Base-by-base conservation (phyloP, 1,140 invertebrate genomes). In the Anastrepha ludens region DNA sequence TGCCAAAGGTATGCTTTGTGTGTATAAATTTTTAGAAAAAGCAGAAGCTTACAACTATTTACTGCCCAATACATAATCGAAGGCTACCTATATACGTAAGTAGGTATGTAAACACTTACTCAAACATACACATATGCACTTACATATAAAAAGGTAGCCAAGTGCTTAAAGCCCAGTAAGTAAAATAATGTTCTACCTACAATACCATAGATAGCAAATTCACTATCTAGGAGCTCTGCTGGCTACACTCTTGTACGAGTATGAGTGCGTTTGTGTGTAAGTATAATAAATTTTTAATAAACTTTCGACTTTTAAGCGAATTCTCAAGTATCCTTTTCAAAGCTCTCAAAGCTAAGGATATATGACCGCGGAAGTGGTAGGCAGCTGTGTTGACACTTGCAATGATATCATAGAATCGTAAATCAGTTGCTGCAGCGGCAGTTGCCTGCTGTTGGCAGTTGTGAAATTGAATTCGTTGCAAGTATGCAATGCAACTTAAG, bases 391-490 rank as follows among this genome's bases (percentile, higher is more conserved):
- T 81, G 74, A 81, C 74, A 81, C 74, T 81, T 81, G 74, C 74
- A 81, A 81, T 81, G 74, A 81, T 81, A 81, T 44, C 74, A 81
- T 81, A 81, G 74, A 81, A 81, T 81, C 74, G 74, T 81, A 81
- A 81, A 81, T 81, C 74, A 81, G 74, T 81, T 81, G 74, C 47
- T 81, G 74, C 74, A 55, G 74, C 47, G 47, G 44, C 47, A 2
- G 74, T 55, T 81, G 47, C 47, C 74, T 81, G 74, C 20, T 58
- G 74, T 55, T 81, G 74, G 74, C 74, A 81, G 74, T 55, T 81
- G 74, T 47, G 74, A 81, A 81, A 81, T 81, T 81, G 74, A 81
- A 81, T 81, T 81, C 74, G 15, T 81, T 81, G 74, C 74, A 44
- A 74, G 41, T 74, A 74, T 74, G 70, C 39, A 74, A 41, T 74